These are phyloP conservation scores for Trypoxylus dichotomus DNA, from an alignment of 1,140 invertebrate genomes.

Conservation along the genomic window DNA sequence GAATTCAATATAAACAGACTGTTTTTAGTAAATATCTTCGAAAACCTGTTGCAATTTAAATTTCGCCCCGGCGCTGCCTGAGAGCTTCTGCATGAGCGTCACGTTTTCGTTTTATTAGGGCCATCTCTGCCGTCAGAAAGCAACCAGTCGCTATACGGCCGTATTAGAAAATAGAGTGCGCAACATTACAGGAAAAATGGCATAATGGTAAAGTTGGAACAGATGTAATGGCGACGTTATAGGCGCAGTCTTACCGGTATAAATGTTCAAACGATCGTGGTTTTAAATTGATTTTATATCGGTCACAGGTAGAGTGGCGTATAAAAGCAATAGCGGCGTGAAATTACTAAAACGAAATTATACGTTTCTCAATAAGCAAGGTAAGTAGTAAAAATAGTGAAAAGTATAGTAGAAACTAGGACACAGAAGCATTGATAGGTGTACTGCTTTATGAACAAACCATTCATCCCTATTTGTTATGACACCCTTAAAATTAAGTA, in stretches of 20 bases:
- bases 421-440: no score
- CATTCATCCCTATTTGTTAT: no score
- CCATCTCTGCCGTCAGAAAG: slow-evolving; percentile 45
- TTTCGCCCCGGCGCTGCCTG: slow-evolving; percentile 29
- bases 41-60: slow-evolving; percentile 29
- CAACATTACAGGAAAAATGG: slow-evolving; percentile 35
- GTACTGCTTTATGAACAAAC: no score
- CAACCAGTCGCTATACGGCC: slow-evolving; percentile 41
- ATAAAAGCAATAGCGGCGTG: background rate
- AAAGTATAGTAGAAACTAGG: no score
- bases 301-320: background rate
- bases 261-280: background rate
- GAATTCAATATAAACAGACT: slow-evolving; percentile 29
- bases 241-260: background rate
- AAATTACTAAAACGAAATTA: no score
- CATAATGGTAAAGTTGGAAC: slow-evolving; percentile 21
- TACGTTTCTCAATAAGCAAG: no score
- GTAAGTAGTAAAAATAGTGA: no score
- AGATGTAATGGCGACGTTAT: slow-evolving; percentile 20
- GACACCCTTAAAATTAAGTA: no score
- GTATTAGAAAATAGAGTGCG: slow-evolving; percentile 44
- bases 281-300: slow-evolving; percentile 9
- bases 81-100: slow-evolving; percentile 44
- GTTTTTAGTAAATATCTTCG: slow-evolving; percentile 29
- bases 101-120: slow-evolving; percentile 48